Evolutionary conservation across 2,888 invertebrate genomes (phyloP), one percentile per base, ranked within the genome.

Genomic region (Megastigmus dorsalis): DNA sequence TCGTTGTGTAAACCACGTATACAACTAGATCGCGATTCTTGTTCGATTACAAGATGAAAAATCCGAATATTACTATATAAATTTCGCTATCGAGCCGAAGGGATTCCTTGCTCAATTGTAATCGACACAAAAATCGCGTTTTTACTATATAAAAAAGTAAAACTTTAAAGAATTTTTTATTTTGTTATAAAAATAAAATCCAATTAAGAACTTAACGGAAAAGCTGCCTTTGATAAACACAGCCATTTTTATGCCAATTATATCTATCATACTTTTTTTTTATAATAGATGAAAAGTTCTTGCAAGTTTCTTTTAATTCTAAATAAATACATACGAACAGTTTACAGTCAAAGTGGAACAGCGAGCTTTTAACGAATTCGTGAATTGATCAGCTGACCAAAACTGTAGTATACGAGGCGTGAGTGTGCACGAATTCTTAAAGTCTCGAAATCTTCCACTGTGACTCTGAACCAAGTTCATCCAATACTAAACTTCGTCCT

Each of bases 161-260:
- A 57, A 48, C 68, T 67, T 57, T 1, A 45, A 57, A 70, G 43
- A 70, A 62, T 54, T 62, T 70, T 70, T 43, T 43, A 62, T 54
- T 18, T 38, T 30, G 7, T 28, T 54, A 45, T 43, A 9, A 38
- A 50, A 18, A 20, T 26, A 20, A 30, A 7, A 3, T 45, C 26
- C 2, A 23, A 15, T 13, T 1, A 26, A 50, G 10, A 54, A 28
- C 6, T 15, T 43, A 50, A 23, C n/a, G 18, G 43, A 33, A 13
- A 26, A 54, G 48, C 57, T 59, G 45, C 36, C 65, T 55, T 38
- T 48, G 10, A 72, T 52, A 28, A 45, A 62, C 18, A 63, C 36
- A 54, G 67, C 73, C 73, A 73, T 73, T 54, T 52, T 62, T 30
- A 20, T 57, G 66, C 72, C 70, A 55, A 55, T 28, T 43, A 52